Evolutionary conservation across 2,888 invertebrate genomes (phyloP), one percentile per base, ranked within the genome.

Genomic region (Ormyrus rosae): DNA sequence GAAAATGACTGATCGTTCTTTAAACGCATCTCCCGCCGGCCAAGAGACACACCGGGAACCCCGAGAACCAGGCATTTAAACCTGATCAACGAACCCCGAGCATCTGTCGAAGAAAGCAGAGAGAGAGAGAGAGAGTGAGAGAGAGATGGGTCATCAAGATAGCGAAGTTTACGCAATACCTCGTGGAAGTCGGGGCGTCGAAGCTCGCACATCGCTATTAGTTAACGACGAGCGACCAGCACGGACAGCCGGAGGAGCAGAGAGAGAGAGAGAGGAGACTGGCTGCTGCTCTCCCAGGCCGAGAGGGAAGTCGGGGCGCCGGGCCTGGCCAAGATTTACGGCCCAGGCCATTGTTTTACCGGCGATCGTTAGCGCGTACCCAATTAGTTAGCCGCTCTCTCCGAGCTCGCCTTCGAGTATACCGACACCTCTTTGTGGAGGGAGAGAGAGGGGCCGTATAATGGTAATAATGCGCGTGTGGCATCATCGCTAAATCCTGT

Each of bases 341-440:
- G 73, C 50, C 75, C 13, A 34, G 50, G 72, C 55, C 74, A 82
- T 82, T 82, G 80, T 82, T 82, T 82, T 80, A 82, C 76, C 76
- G 63, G 63, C 78, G 81, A 79, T 81, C 81, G 81, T 79, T 81
- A 80, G 77, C 79, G 80, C 77, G 72, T 70, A 79, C 55, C 80
- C 82, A 82, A 82, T 82, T 82, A 80, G 80, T 82, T 74, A 80
- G 70, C 64, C 10, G 63, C 51, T 11, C 53, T 11, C 53, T 2
- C 34, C 34, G 34, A 34, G 34, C 34, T 2, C 34, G 34, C 34
- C 34, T 34, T 34, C 34, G 4, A 34, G 34, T 34, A 34, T 34
- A 34, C 34, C 34, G 34, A 34, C 34, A 34, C 34, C 34, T 34
- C 34, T 34, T 4, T 4, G 34, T 4, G 34, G 34, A 34, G 34